Conservation (phyloP, 2,888 invertebrate genomes). For the Oscheius onirici region DNA sequence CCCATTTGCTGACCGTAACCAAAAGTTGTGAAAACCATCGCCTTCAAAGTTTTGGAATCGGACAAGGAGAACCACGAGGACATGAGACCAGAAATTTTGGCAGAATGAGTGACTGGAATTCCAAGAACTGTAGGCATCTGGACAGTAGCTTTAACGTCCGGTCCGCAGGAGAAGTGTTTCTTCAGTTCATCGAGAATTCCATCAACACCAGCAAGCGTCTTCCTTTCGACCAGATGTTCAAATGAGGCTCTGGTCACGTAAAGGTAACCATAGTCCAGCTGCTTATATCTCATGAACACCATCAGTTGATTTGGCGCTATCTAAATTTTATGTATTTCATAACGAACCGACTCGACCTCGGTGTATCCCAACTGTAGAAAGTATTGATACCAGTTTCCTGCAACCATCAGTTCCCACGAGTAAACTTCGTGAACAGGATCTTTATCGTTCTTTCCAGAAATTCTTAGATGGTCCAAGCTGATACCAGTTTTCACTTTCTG, state of each 20-base stretch:
- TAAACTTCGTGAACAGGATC: constrained; percentile 35
- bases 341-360: neutral
- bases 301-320: constrained; percentile 28
- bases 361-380: constrained; percentile 13
- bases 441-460: constrained; percentile 51
- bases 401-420: constrained; percentile 31
- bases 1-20: neutral
- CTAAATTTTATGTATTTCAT: too few relatives aligned
- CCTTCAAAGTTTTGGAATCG: neutral
- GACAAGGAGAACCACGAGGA: neutral
- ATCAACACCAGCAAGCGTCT: constrained; percentile 30
- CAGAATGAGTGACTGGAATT: constrained; percentile 50
- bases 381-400: constrained; percentile 16
- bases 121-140: constrained; percentile 60
- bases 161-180: constrained; percentile 39
- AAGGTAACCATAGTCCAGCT: constrained; percentile 54
- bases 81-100: constrained; percentile 35
- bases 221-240: constrained; percentile 35
- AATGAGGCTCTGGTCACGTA: constrained; percentile 48
- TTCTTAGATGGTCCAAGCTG: constrained; percentile 48
- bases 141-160: constrained; percentile 39
- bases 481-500: constrained; percentile 29
- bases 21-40: neutral
- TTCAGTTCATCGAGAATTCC: constrained; percentile 31
- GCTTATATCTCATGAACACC: constrained; percentile 52